phyloP scores from a whole-genome alignment of 2,888 invertebrate species.

The Merodon equestris region DNA sequence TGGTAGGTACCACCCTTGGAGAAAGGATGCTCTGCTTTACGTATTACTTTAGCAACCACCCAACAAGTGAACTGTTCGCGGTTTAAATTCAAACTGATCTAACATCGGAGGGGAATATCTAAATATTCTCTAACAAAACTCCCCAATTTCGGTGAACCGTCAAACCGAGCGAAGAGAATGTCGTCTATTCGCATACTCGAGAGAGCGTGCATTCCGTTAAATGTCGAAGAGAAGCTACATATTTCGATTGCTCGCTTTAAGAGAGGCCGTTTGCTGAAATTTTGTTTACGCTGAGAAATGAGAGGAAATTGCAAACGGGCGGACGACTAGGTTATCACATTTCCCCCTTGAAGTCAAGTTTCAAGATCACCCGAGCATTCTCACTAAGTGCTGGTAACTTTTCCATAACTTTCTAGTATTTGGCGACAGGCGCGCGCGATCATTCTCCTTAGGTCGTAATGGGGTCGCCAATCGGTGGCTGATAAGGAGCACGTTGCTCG shows the following conservation, averaged over 20 bases:
- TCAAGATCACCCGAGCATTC: background rate
- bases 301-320: too few species aligned
- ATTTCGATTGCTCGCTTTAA: too few species aligned
- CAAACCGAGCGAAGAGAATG: too few species aligned
- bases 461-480: constrained; percentile 16
- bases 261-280: too few species aligned
- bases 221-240: too few species aligned
- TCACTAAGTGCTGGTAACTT: background rate
- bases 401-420: constrained; percentile 5
- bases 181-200: too few species aligned
- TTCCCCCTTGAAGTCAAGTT: too few species aligned
- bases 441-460: background rate
- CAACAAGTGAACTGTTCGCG: constrained; percentile 65
- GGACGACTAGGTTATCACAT: too few species aligned
- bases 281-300: too few species aligned
- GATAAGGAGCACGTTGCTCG: constrained; percentile 31
- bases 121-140: constrained; percentile 56
- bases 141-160: too few species aligned
- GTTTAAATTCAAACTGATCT: constrained; percentile 73
- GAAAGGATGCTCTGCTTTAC: constrained; percentile 34
- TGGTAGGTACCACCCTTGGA: constrained; percentile 29
- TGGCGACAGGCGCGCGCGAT: constrained; percentile 7
- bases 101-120: constrained; percentile 45
- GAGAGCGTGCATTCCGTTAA: too few species aligned
- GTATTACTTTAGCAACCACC: constrained; percentile 2